Percentiles rank a stretch among this genome's conserved stretches.
Evolutionary conservation across 2,888 invertebrate genomes (phyloP).

Genomic region (Drosophila neonasuta): DNA sequence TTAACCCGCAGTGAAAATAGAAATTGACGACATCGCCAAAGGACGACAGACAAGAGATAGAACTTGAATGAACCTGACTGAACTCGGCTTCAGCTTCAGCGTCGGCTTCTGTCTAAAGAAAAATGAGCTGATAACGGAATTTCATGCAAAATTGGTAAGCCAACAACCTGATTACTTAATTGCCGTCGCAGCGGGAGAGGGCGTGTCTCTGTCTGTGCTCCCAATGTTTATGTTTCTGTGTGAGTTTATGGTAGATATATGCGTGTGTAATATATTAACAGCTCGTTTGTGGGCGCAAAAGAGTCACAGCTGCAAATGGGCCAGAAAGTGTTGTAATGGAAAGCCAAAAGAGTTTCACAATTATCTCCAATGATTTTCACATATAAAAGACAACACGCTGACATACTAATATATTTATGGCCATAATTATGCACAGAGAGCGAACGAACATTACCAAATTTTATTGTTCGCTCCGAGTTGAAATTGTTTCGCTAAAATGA

Average conservation of each 20-base stretch:
- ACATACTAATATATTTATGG: neutral
- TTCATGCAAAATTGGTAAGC: constrained; percentile 77
- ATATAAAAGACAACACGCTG: constrained; percentile 12
- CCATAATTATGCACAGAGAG: neutral
- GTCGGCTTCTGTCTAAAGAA: constrained; percentile 50
- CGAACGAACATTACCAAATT: neutral
- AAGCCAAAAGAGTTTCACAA: constrained; percentile 43
- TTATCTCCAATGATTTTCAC: constrained; percentile 40
- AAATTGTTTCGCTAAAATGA: neutral
- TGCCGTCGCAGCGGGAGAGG: constrained; percentile 34
- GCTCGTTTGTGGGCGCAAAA: constrained; percentile 48
- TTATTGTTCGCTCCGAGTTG: neutral
- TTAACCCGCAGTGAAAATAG: constrained; percentile 75
- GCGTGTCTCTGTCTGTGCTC: constrained; percentile 7
- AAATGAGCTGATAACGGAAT: constrained; percentile 72
- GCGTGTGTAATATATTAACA: constrained; percentile 39
- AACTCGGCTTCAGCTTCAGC: neutral
- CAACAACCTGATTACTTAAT: constrained; percentile 77
- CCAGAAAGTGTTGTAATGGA: constrained; percentile 39
- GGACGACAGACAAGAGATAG: constrained; percentile 40
- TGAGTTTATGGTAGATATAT: no score
- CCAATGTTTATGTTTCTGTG: neutral
- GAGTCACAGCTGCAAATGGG: constrained; percentile 50
- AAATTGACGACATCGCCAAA: constrained; percentile 72
- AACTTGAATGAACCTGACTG: constrained; percentile 33